phyloP scores from a whole-genome alignment of 2,797 vertebrate genomes.

The Tolypeutes matacus region DNA sequence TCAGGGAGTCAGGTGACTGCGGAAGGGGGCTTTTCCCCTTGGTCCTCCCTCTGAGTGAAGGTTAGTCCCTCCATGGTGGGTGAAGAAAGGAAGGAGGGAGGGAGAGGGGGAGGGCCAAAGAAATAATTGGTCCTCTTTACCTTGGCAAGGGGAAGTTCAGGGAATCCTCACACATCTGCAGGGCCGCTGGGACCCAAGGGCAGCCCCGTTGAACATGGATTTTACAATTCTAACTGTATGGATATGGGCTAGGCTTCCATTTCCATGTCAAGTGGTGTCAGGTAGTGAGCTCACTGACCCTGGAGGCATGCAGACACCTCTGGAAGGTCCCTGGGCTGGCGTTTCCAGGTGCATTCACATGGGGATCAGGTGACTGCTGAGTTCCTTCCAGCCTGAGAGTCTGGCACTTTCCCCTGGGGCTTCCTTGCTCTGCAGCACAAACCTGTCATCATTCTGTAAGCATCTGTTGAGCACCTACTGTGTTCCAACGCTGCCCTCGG shows the following conservation, averaged over 20 bases:
- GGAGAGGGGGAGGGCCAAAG: neutral
- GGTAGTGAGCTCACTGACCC: neutral
- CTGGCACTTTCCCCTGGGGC: neutral
- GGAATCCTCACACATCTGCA: neutral
- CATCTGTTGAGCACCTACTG: accelerated
- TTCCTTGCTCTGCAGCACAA: neutral
- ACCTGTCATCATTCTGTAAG: accelerated
- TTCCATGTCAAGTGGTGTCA: no score
- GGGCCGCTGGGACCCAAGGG: neutral
- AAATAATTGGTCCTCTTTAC: neutral
- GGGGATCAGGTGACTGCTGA: accelerated
- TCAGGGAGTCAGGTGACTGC: accelerated
- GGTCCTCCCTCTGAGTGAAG: accelerated
- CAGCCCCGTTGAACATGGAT: accelerated
- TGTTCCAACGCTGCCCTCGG: accelerated
- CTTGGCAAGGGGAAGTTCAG: neutral
- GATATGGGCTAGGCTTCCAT: no score
- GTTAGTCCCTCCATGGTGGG: no score
- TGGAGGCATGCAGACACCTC: neutral
- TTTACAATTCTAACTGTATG: neutral
- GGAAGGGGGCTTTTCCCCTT: accelerated
- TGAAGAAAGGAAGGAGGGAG: neutral
- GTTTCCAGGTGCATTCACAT: neutral
- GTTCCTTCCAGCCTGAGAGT: neutral
- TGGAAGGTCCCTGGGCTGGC: neutral